Percentiles rank a stretch among this genome's conserved stretches.
phyloP scores from a whole-genome alignment of 2,113 vertebrate species.

The Salvelinus alpinus region DNA sequence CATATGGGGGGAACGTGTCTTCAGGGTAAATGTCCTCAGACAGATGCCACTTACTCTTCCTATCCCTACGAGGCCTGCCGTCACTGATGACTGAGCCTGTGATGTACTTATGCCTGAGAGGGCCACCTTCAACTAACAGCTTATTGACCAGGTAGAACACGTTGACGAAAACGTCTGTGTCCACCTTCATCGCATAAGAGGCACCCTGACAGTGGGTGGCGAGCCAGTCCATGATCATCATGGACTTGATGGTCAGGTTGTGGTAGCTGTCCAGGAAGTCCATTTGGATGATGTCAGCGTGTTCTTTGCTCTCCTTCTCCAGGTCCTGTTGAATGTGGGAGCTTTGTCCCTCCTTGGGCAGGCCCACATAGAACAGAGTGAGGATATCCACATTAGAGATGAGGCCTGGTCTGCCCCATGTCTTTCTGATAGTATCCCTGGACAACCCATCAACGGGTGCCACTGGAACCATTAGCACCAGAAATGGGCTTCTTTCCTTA shows the following conservation, averaged over 20 bases:
- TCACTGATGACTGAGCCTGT: conserved; percentile 60
- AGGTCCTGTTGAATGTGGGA: conserved; percentile 30
- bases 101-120: conserved; percentile 26
- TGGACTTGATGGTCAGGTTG: conserved; percentile 81
- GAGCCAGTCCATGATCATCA: conserved; percentile 86
- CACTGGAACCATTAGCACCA: conserved; percentile 73
- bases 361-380: conserved; percentile 71
- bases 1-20: conserved; percentile 68
- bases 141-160: conserved; percentile 46
- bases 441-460: conserved; percentile 32
- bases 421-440: conserved; percentile 66
- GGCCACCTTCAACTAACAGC: conserved; percentile 26
- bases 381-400: conserved; percentile 42
- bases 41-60: conserved; percentile 72
- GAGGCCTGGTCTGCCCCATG: conserved; percentile 66
- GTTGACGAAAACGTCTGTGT: conserved; percentile 79
- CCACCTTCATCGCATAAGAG: conserved; percentile 77
- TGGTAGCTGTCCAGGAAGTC: conserved; percentile 80
- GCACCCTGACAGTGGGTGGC: conserved; percentile 65
- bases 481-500: conserved; percentile 55
- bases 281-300: conserved; percentile 79
- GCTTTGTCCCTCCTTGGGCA: conserved; percentile 8
- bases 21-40: conserved; percentile 62
- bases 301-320: conserved; percentile 56
- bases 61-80: conserved; percentile 54